phyloP scores from a whole-genome alignment of 1,140 invertebrate species.

The Zaprionus africanus region DNA sequence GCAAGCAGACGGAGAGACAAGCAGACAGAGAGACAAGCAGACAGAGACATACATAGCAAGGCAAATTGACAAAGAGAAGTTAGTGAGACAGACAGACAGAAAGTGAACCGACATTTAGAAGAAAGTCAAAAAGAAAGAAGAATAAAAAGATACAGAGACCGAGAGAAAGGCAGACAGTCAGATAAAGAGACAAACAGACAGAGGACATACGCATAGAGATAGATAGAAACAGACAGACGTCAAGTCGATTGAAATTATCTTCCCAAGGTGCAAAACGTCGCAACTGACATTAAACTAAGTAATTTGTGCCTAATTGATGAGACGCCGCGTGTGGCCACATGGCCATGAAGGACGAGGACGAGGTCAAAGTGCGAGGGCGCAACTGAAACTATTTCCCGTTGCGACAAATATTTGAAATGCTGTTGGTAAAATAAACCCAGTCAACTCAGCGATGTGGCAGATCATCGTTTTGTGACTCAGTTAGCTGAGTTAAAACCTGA shows the following conservation, averaged over 20 bases:
- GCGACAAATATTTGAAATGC: background rate
- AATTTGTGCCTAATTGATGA: constrained; percentile 71
- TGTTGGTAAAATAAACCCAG: background rate
- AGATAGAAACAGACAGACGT: background rate
- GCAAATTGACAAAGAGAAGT: background rate
- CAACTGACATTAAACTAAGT: constrained; percentile 28
- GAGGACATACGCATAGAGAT: background rate
- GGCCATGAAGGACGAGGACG: constrained; percentile 49
- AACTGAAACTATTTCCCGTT: background rate
- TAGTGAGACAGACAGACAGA: background rate
- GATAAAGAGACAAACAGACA: background rate
- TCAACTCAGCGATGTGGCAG: background rate
- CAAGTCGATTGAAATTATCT: background rate
- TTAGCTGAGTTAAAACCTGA: constrained; percentile 35
- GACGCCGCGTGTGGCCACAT: constrained; percentile 48
- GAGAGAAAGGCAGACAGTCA: background rate
- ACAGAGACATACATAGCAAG: background rate
- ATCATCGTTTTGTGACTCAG: constrained; percentile 23
- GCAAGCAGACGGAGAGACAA: background rate
- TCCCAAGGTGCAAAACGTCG: constrained; percentile 30
- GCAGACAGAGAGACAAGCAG: background rate
- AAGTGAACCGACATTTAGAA: background rate
- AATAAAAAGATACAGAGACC: background rate
- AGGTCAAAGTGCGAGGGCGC: background rate
- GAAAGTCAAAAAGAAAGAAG: no score